Percentiles rank a stretch among this genome's conserved stretches.
Conservation (phyloP, 2,888 invertebrate genomes). For the Odontocolon sp. region DNA sequence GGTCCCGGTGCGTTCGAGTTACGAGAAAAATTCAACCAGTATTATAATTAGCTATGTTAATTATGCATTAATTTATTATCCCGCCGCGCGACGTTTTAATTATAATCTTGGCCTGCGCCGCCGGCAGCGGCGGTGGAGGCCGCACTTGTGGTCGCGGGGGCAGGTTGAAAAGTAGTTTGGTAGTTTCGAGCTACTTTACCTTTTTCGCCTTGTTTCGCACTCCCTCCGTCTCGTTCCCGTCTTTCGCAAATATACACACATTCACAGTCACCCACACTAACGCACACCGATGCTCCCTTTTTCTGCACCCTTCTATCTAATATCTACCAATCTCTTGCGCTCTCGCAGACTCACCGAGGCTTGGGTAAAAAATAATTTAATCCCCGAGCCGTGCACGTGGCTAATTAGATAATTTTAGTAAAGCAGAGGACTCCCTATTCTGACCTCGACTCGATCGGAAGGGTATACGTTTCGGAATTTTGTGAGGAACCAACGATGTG, state of each 20-base stretch:
- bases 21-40: constrained; percentile 78
- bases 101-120: constrained; percentile 76
- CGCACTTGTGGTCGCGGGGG: constrained; percentile 61
- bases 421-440: background rate
- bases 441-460: background rate
- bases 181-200: constrained; percentile 72
- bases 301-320: constrained; percentile 18
- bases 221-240: constrained; percentile 37
- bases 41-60: constrained; percentile 81
- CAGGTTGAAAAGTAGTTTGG: constrained; percentile 77
- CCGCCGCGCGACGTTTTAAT: constrained; percentile 79
- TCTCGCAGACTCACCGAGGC: background rate
- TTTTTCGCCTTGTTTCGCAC: constrained; percentile 52
- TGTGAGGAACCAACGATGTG: too few species aligned
- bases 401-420: constrained; percentile 19
- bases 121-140: constrained; percentile 30
- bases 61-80: constrained; percentile 80
- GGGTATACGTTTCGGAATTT: too few species aligned
- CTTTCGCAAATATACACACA: constrained; percentile 2
- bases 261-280: background rate
- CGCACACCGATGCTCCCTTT: background rate
- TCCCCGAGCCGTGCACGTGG: background rate
- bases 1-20: constrained; percentile 72
- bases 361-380: constrained; percentile 18
- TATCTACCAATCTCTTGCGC: constrained; percentile 17